Conservation (phyloP, 2,888 invertebrate species). For the Harmothoe impar region DNA sequence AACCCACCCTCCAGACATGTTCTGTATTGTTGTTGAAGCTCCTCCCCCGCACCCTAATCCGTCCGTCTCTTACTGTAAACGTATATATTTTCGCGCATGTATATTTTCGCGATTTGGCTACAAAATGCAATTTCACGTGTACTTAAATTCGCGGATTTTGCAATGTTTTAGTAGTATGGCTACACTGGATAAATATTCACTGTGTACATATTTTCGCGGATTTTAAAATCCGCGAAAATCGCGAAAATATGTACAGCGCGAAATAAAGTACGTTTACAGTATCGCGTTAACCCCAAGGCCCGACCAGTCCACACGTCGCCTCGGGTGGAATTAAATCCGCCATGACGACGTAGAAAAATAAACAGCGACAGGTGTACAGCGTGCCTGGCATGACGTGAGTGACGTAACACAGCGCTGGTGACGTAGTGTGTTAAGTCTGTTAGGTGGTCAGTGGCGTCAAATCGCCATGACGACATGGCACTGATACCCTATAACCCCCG, state of each 20-base stretch:
- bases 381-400: background rate
- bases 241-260: no score
- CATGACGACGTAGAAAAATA: background rate
- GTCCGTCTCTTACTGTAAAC: background rate
- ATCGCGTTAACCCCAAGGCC: background rate
- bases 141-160: no score
- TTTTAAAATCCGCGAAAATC: no score
- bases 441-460: background rate
- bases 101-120: no score
- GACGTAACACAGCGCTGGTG: background rate
- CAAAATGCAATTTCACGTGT: no score
- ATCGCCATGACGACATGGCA: slow-evolving; percentile 3
- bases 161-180: no score
- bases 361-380: slow-evolving; percentile 8
- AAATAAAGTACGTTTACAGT: no score
- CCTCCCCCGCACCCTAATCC: slow-evolving; percentile 25
- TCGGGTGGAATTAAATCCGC: background rate
- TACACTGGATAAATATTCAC: no score
- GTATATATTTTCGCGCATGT: no score
- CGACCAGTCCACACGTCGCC: background rate
- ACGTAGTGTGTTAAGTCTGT: slow-evolving; percentile 36
- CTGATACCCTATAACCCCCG: background rate
- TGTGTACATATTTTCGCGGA: no score
- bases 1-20: background rate
- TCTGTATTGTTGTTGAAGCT: background rate